Conservation (phyloP, 2,888 invertebrate genomes). For the Saturnia japonica region DNA sequence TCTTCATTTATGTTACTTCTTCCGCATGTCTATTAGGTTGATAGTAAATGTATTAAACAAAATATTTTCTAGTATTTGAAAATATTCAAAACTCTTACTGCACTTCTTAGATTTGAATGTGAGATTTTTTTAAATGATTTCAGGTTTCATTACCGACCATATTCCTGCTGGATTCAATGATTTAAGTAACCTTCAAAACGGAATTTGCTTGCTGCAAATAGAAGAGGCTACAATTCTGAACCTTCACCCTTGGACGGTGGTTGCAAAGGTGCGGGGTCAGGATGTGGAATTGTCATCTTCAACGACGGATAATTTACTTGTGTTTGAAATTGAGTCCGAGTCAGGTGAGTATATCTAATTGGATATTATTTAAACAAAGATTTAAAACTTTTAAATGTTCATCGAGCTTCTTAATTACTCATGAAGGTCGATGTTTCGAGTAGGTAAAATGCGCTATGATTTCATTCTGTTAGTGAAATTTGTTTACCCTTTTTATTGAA, state of each 20-base stretch:
- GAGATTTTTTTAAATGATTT: not conserved
- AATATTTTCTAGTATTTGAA: not conserved
- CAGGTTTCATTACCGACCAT: slow-evolving; percentile 57
- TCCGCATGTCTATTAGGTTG: too few relatives aligned
- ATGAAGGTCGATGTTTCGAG: too few relatives aligned
- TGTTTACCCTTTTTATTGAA: too few relatives aligned
- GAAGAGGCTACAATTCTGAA: slow-evolving; percentile 44
- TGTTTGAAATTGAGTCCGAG: not conserved
- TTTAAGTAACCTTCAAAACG: slow-evolving; percentile 29
- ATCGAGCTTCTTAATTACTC: too few relatives aligned
- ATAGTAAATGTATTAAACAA: not conserved
- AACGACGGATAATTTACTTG: slow-evolving; percentile 30
- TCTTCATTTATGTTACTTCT: too few relatives aligned
- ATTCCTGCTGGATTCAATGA: slow-evolving; percentile 41
- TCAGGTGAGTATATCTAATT: not conserved
- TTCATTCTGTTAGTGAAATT: too few relatives aligned
- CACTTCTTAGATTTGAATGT: not conserved
- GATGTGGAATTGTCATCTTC: slow-evolving; percentile 46
- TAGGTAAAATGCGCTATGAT: too few relatives aligned
- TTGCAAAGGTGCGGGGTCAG: slow-evolving; percentile 45
- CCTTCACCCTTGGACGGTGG: slow-evolving; percentile 60
- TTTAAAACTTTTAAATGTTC: too few relatives aligned
- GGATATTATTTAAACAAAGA: not conserved
- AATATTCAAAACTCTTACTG: too few relatives aligned
- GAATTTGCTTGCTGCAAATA: slow-evolving; percentile 47